Evolutionary conservation across 53 echinoderm and acorn worm species (phyloP).

Genomic region (Holothuria scabra): DNA sequence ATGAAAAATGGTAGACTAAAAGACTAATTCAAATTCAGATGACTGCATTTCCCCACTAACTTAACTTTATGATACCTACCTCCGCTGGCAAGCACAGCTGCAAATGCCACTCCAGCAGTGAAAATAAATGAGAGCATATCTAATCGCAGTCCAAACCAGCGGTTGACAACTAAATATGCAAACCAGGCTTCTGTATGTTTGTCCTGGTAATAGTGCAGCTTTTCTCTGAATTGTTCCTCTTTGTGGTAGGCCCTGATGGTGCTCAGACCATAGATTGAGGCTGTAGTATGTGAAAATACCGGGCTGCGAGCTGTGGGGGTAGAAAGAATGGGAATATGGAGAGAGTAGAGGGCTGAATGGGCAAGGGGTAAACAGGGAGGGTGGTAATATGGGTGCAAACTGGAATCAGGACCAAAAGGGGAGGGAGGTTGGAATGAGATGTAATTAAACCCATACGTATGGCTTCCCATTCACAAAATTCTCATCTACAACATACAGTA

Average conservation of each 20-base stretch:
- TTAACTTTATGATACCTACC: background rate
- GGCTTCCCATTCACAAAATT: too few species aligned
- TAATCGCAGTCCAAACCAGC: conserved; percentile 90
- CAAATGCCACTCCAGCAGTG: conserved; percentile 65
- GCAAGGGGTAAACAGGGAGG: background rate
- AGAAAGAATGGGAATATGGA: background rate
- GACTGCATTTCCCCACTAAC: too few species aligned
- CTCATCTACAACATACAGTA: too few species aligned
- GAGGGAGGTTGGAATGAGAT: background rate
- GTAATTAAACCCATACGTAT: too few species aligned
- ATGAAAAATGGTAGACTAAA: too few species aligned
- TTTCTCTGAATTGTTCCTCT: conserved; percentile 56
- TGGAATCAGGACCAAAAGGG: too few species aligned
- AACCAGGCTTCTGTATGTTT: conserved; percentile 90
- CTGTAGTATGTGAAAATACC: conserved; percentile 89
- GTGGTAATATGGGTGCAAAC: background rate
- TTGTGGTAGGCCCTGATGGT: conserved; percentile 85
- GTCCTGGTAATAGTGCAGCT: conserved; percentile 75
- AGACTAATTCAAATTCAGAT: too few species aligned
- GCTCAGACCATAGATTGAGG: conserved; percentile 79
- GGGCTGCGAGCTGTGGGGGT: conserved; percentile 82
- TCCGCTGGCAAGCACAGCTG: conserved; percentile 53
- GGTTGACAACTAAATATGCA: conserved; percentile 72
- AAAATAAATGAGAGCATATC: conserved; percentile 79
- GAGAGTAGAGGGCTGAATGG: background rate